Evolutionary conservation across 35 echinoderm and acorn worm species (phyloP).

Genomic region (Chiridota heheva): DNA sequence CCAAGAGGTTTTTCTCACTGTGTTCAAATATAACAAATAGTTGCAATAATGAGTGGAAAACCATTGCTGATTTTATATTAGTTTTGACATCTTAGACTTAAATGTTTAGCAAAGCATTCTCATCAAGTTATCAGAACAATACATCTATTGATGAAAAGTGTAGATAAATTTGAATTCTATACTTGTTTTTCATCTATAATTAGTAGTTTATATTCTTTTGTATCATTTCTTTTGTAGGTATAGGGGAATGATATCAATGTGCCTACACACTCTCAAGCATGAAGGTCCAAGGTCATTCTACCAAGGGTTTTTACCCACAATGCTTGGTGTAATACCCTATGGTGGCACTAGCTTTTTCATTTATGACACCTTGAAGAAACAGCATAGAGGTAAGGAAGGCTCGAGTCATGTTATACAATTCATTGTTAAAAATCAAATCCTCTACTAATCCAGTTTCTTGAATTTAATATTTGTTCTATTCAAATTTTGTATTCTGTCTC

Average conservation of each 20-base stretch:
- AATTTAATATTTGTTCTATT: neutral
- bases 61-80: too few relatives aligned
- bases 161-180: too few relatives aligned
- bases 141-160: too few relatives aligned
- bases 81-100: too few relatives aligned
- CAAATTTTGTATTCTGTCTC: too few relatives aligned
- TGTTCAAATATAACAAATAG: too few relatives aligned
- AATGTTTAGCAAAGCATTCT: too few relatives aligned
- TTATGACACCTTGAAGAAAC: conserved; percentile 95
- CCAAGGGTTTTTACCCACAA: conserved; percentile 88
- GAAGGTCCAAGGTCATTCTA: conserved; percentile 80
- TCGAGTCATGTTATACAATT: neutral
- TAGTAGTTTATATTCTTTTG: conserved; percentile 2
- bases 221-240: conserved; percentile 45
- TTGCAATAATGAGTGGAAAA: too few relatives aligned
- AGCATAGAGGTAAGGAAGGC: conserved; percentile 67
- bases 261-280: conserved; percentile 60
- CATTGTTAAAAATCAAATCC: neutral
- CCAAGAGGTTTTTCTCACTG: too few relatives aligned
- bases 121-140: too few relatives aligned
- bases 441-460: neutral
- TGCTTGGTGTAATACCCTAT: conserved; percentile 94
- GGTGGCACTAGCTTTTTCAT: conserved; percentile 98
- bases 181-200: too few relatives aligned
- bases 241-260: conserved; percentile 63